Base-by-base conservation (phyloP, 2,113 vertebrate genomes). In the Struthidea cinerea region DNA sequence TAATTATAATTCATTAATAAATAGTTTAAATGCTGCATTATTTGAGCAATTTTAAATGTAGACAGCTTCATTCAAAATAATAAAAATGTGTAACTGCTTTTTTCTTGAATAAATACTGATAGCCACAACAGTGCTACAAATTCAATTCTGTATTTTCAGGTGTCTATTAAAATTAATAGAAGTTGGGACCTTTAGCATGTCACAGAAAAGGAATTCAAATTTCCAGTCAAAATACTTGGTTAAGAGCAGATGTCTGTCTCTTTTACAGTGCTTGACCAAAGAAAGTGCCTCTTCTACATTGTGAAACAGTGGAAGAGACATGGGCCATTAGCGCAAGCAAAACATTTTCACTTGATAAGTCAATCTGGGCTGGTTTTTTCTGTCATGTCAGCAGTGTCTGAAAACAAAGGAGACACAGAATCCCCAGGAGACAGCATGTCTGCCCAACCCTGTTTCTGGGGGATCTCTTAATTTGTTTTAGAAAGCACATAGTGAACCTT, bases 301-400 rank as follows among this genome's bases (percentile, higher is more conserved):
- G 94, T 92, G 94, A 95, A 97, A 73, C 74, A 41, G 67, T 73
- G 60, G 46, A 91, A 91, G 90, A 97, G 95, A 96, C 94, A 76
- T 12, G 17, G 56, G 94, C 89, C 96, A 97, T 97, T 97, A 98
- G 88, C 88, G 93, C 87, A 93, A 84, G 65, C 70, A 96, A 95
- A 97, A 96, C 75, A 93, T 97, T 95, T 97, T 96, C 94, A 94
- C 91, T 94, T 95, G 97, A 95, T 96, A 97, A 97, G 94, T 97
- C 92, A 94, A 49, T 94, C 87, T 93, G 71, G 70, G 90, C 86
- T 96, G 96, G 2, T 86, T 92, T 91, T 95, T 95, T 95, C 90
- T 96, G 94, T 84, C 84, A 71, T 27, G 70, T 94, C 92, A 95
- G 93, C 89, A 93, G 78, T 80, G 93, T 93, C 94, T 97, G 96